Evolutionary conservation across 2,888 invertebrate genomes (phyloP), one percentile per base, ranked within the genome.

Genomic region (Ypsolopha scabrella): DNA sequence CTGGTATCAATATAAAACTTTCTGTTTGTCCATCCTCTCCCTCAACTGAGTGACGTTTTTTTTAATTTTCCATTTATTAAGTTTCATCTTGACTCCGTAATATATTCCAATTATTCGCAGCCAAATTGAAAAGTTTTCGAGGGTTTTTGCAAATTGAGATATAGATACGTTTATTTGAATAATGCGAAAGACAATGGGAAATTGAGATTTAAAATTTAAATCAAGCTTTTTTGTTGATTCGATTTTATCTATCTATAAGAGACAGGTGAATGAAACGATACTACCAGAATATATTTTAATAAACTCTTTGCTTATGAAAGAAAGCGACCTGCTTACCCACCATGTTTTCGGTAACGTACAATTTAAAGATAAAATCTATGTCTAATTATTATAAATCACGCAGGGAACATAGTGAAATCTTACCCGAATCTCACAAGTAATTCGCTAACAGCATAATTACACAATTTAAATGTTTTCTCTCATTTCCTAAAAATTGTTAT

Each of bases 1-100:
- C 71, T 73, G 56, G 64, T 67, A 65, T 39, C 11, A 68, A 70
- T 72, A 72, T 68, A 60, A 67, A 72, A 72, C 74, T 62, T 75
- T 70, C 64, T 72, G 69, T 72, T 72, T 70, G 69, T 67, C 59
- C 55, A 57, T 62, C 60, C 60, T 24, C 58, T 63, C 63, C 60
- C 55, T 57, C 54, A 53, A 34, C 9, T 47, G 44, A 55, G 58
- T 45, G 51, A 47, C 47, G 38, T 45, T 56, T 60, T 63, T 68
- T 69, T 68, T 62, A 59, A 62, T 60, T 63, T 61, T 43, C 63
- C 68, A 62, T 69, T 69, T 70, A 70, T 69, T 70, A 70, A 70
- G 41, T 72, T 67, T 69, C 55, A 36, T 62, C 60, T 62, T 64
- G 24, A 24, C 24, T 65, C 62, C 64, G 64, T 72, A 69, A 70